Evolutionary conservation across 2,113 vertebrate species (phyloP), one percentile per base, ranked within the genome.

Genomic region (Apodemus speciosus): DNA sequence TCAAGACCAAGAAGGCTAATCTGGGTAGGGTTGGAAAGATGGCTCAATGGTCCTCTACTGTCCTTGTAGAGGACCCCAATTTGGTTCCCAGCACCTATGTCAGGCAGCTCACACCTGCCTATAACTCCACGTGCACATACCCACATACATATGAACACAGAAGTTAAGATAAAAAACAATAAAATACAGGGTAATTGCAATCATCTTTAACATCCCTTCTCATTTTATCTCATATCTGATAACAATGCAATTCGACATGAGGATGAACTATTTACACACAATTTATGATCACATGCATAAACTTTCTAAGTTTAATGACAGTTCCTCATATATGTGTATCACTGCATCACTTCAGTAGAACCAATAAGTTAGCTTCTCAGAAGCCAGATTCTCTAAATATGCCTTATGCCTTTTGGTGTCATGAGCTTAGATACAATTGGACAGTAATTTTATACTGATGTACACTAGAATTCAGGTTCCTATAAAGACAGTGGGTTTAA

Each of bases 391-490:
- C 62, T 40, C 40, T 66, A 94, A 92, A 86, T 40, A 92, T 64
- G 53, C 56, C 35, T 66, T 69, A 53, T 51, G 30, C 9, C 62
- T 95, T 94, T 90, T 83, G 83, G 60, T 90, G 8, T 84, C 73
- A 85, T 14, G 72, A 88, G 14, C 10, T 94, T 93, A 96, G 35
- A 83, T 38, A 27, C 49, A 94, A 90, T 60, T 53, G 56, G 53
- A 25, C 60, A 64, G 49, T 88, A 49, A 92, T 80, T 87, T 49
- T 68, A 90, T 79, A 85, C 49, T 88, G 14, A 77, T 73, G 89
- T 77, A 90, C 23, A 88, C 38, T 73, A 93, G n/a, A 94, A 95
- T 68, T 58, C 60, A 96, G 88, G 77, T n/a, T 86, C 25, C 56
- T 60, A 84, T 46, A 64, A 88, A 43, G 58, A 32, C 27, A 91